A percentile compares a stretch with the other conserved stretches of the same genome.
Evolutionary conservation across 2,888 invertebrate species (phyloP).

Genomic region (Cantharis rufa): DNA sequence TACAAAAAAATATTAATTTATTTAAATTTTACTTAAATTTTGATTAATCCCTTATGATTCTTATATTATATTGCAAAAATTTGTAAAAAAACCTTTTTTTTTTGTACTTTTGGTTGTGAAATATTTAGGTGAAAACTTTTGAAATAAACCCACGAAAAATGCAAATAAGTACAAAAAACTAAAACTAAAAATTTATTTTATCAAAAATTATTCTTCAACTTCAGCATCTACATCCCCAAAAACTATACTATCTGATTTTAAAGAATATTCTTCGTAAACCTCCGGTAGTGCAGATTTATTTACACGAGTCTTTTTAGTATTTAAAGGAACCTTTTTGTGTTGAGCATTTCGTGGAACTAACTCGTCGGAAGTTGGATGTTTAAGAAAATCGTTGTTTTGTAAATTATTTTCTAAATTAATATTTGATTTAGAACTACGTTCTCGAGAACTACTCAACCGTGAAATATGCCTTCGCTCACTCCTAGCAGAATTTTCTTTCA

Average conservation of each 20-base stretch:
- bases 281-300: neutral
- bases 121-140: no score
- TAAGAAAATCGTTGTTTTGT: neutral
- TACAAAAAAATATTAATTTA: no score
- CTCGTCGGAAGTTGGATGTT: neutral
- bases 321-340: neutral
- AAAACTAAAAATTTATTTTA: neutral
- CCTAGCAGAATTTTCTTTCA: neutral
- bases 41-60: no score
- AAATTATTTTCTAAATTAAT: neutral
- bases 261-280: neutral
- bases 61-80: no score
- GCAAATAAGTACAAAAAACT: neutral
- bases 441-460: neutral
- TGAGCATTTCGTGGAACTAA: neutral
- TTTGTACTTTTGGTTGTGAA: no score
- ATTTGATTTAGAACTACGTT: neutral
- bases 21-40: no score
- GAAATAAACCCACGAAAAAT: neutral
- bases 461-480: neutral
- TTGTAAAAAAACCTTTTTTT: no score
- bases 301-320: neutral
- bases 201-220: neutral
- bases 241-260: neutral
- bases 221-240: neutral